Conservation (phyloP, 2,113 vertebrate species). For the Spheniscus mendiculus region DNA sequence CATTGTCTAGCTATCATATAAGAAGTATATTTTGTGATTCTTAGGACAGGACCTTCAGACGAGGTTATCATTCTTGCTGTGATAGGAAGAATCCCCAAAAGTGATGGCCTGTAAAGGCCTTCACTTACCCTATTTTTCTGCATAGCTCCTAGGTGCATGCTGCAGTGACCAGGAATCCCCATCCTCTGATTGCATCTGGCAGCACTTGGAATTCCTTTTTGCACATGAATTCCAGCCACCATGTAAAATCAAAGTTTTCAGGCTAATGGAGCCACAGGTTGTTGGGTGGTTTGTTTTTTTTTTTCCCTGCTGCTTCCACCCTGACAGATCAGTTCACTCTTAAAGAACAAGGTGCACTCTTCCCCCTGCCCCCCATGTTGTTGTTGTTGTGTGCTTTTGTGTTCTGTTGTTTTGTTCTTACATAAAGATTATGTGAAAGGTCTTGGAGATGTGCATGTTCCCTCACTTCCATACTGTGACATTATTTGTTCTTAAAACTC, state of each 20-base stretch:
- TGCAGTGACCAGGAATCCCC: background rate
- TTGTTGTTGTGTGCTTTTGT: background rate
- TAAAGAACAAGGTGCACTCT: background rate
- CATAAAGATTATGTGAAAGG: background rate
- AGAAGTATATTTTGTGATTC: background rate
- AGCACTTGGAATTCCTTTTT: background rate
- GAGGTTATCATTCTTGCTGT: background rate
- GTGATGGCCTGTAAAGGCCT: background rate
- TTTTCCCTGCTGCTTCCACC: background rate
- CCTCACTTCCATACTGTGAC: no score
- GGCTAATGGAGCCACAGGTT: background rate
- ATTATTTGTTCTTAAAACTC: background rate
- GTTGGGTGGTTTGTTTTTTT: background rate
- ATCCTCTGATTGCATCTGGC: rapidly evolving
- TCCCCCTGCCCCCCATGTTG: background rate
- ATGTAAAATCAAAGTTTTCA: background rate
- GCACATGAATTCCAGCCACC: background rate
- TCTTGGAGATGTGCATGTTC: no score
- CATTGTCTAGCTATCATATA: background rate
- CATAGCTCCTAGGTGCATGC: rapidly evolving
- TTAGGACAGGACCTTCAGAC: background rate
- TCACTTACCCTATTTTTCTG: background rate
- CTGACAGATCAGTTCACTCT: background rate
- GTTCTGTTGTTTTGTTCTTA: background rate
- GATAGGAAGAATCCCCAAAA: background rate